These are phyloP conservation scores for Cryptocephalus moraei DNA, from an alignment of 2,888 invertebrate genomes.

Conservation along the genomic window DNA sequence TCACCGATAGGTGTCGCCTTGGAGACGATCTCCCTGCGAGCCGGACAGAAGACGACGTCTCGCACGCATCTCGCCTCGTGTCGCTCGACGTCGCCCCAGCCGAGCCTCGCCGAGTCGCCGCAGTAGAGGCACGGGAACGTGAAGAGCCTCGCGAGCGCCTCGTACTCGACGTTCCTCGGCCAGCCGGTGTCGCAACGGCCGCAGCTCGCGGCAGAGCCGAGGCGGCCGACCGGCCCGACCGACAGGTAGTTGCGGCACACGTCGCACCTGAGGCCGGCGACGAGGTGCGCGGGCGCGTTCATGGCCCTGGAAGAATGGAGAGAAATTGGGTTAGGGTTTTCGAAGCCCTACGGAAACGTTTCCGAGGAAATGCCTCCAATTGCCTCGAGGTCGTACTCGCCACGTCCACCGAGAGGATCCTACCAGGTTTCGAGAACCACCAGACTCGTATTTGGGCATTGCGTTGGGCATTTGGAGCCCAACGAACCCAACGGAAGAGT, in stretches of 20 bases:
- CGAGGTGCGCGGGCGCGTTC: not conserved
- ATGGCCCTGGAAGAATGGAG: not conserved
- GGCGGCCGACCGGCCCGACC: constrained; percentile 9
- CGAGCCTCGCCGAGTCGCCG: constrained; percentile 2
- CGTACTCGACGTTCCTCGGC: constrained; percentile 13
- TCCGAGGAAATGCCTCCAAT: no score
- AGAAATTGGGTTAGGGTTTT: no score
- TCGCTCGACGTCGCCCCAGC: constrained; percentile 7
- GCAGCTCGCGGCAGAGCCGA: constrained; percentile 10
- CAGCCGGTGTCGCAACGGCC: constrained; percentile 13
- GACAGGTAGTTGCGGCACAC: constrained; percentile 12
- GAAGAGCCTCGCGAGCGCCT: constrained; percentile 12
- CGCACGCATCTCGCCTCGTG: constrained; percentile 9
- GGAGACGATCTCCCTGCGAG: not conserved
- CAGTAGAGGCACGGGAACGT: constrained; percentile 17
- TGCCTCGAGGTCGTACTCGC: no score
- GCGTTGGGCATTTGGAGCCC: no score
- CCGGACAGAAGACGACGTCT: constrained; percentile 9
- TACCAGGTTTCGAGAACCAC: no score
- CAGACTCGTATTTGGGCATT: no score
- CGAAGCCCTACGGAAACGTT: no score
- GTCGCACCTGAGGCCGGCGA: constrained; percentile 6
- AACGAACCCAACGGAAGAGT: no score
- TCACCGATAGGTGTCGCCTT: no score
- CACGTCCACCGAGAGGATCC: no score